Base-by-base conservation (phyloP, 1,140 invertebrate species). In the Manduca sexta region DNA sequence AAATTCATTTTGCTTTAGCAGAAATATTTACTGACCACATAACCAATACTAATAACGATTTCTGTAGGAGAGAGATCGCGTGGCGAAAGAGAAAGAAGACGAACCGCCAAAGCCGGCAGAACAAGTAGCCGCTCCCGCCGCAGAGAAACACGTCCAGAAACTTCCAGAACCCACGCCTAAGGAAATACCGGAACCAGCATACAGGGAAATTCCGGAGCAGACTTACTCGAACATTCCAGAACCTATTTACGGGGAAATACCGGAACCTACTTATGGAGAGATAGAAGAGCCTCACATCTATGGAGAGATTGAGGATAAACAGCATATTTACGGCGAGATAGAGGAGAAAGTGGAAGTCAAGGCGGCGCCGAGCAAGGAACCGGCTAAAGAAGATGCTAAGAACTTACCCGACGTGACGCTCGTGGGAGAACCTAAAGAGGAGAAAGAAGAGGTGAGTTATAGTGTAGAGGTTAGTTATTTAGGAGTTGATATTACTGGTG, bases 381-480 rank as follows among this genome's bases (percentile, higher is more conserved):
- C 34, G 11, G 26, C 14, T 30, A 15, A 78, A 14, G 56, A 62
- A n/a, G 31, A 56, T 13, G 11, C 10, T 8, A 33, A 45, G 18
- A 75, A 77, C 13, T 38, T 74, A 42, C 74, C 73, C 0, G 80
- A 84, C 41, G 80, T 84, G 5, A 84, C 80, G 7, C 45, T 74
- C 6, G 76, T 79, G 0, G 73, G 76, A 2, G 70, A 73, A 17
- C 45, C 64, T 0, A 72, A 71, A 31, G 69, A 69, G 43, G 66
- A 68, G 3, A 78, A 69, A 17, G 75, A 84, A 50, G 80, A 80
- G 65, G 80, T 84, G 5, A 59, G 68, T 56, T n/a, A n/a, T n/a
- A n/a, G n/a, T n/a, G n/a, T n/a, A n/a, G n/a, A n/a, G n/a, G n/a
- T n/a, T n/a, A n/a, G n/a, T n/a, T n/a, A n/a, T n/a, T n/a, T n/a